Base-by-base conservation (phyloP, 2,888 invertebrate genomes). In the Aelia acuminata region DNA sequence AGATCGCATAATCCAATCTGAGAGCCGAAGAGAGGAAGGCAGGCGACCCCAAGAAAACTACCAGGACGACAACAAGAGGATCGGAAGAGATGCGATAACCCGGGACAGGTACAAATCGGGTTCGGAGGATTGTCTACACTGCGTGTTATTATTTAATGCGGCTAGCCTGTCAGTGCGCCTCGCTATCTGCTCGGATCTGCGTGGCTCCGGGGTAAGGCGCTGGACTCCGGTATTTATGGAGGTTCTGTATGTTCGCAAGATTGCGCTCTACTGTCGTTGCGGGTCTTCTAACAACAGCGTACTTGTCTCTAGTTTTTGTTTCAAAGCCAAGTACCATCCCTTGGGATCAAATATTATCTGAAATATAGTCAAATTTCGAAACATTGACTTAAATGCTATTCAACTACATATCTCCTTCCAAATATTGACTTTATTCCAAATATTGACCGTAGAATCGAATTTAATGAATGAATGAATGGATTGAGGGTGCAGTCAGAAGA, bases 131-230 rank as follows among this genome's bases (percentile, higher is more conserved):
- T 70, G 63, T 70, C 63, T 35, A 3, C 31, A 5, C 13, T 31
- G 26, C 15, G 63, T 70, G 63, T 63, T 70, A 70, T 70, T 70
- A 70, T 70, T 70, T 70, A 70, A 70, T 70, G 63, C 63, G 63
- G 63, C 15, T 70, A 70, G 63, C 18, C 63, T 70, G 63, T 70
- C 63, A 70, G 63, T 35, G 31, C 63, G 63, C 63, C n/a, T 2
- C 63, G 31, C 18, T 70, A 70, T 70, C 63, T 31, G 31, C n/a
- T n/a, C 4, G 63, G 18, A 57, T 57, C 57, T 57, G 53, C 26
- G 43, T 26, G n/a, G 53, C 53, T 26, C 1, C 26, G 26, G 57
- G 26, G 26, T 13, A 57, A 18, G 35, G 63, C 63, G 31, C 35
- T n/a, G n/a, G n/a, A n/a, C n/a, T n/a, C n/a, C n/a, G n/a, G n/a